These are phyloP conservation scores for Accipiter virgatus DNA, from an alignment of 2,113 vertebrate genomes.

Conservation along the genomic window DNA sequence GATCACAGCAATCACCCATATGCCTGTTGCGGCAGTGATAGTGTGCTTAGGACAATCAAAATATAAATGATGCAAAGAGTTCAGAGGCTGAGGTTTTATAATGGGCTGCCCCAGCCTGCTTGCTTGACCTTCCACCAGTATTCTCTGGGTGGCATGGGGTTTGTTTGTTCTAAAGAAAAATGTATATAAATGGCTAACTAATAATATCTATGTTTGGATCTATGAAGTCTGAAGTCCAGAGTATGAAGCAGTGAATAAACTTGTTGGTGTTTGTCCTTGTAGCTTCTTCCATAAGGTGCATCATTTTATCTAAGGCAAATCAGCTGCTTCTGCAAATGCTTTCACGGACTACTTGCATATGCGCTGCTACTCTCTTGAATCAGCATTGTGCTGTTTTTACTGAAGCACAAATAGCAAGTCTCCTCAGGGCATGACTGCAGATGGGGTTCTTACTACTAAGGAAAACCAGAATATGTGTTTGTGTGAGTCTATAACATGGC, in stretches of 20 bases:
- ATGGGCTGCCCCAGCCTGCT: neutral
- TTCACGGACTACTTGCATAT: neutral
- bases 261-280: neutral
- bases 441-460: neutral
- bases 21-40: neutral
- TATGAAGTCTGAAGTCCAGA: neutral
- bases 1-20: neutral
- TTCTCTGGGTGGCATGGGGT: neutral
- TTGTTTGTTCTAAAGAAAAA: neutral
- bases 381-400: neutral
- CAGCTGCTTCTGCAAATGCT: neutral
- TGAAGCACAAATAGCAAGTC: neutral
- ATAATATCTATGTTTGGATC: neutral
- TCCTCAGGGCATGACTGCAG: neutral
- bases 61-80: accelerated
- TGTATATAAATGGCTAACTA: neutral
- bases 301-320: neutral
- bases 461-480: neutral
- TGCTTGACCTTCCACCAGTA: neutral
- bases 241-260: neutral
- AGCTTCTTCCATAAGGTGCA: neutral
- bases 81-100: neutral
- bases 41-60: accelerated
- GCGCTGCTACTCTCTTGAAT: neutral
- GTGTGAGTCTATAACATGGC: neutral